Base-by-base conservation (phyloP, 2,888 invertebrate genomes). In the Eupithecia subumbrata region DNA sequence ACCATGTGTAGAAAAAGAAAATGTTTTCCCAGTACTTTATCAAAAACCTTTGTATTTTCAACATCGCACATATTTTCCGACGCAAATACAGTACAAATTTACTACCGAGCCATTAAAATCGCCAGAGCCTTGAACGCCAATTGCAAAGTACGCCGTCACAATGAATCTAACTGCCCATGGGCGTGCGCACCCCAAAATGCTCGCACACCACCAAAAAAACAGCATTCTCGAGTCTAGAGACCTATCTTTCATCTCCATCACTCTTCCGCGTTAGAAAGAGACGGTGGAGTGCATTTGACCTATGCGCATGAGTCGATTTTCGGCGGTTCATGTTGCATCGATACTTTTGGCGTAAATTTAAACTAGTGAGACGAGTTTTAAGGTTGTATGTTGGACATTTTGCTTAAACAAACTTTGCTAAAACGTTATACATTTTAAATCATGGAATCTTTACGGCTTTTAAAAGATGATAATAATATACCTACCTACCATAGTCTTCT, bases 181-280 rank as follows among this genome's bases (percentile, higher is more conserved):
- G 74, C 68, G 74, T 81, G 79, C 80, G 78, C 78, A 74, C 81
- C 82, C 82, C 82, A 79, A 86, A 86, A 83, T 82, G 78, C 86
- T 89, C 88, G 81, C 84, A 85, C 83, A 84, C 85, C 77, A 69
- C 45, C 76, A 73, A 56, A 76, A 84, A 85, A 89, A 88, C 88
- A 88, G 90, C 90, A 90, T 91, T 89, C 89, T 87, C 89, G 84
- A 86, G 84, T 87, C 85, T 89, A 88, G 87, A 88, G 86, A 84
- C 84, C 84, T 81, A 78, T 81, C 79, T 40, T n/a, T 77, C 63
- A 25, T 88, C 88, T 82, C 86, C 69, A 52, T 91, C 81, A 22
- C 34, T 60, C 80, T 2, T 40, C 22, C 8, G 69, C 0, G 84
- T 78, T 77, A 73, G 88, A 91, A 71, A 3, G 85, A 78, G 91